Percentiles rank a stretch among this genome's conserved stretches.
These are phyloP conservation scores for Trachymyrmex septentrionalis DNA, from an alignment of 1,140 invertebrate genomes.

Conservation along the genomic window DNA sequence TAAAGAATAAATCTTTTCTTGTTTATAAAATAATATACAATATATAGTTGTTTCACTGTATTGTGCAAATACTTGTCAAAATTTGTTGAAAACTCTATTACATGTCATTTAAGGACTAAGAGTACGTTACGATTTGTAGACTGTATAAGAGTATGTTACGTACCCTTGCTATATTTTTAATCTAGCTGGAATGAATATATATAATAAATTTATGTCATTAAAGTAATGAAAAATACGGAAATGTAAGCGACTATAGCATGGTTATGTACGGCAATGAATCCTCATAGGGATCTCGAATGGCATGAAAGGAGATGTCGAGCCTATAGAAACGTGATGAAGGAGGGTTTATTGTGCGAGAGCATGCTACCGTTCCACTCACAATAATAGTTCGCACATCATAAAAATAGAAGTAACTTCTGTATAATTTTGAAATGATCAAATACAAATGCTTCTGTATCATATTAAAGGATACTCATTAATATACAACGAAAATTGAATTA, in stretches of 20 bases:
- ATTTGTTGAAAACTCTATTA: too few species aligned
- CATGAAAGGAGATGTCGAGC: slow-evolving; percentile 64
- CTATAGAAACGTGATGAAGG: slow-evolving; percentile 67
- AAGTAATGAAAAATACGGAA: slow-evolving; percentile 51
- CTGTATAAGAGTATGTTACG: too few species aligned
- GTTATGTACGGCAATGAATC: slow-evolving; percentile 58
- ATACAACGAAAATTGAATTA: not conserved
- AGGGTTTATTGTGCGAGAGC: slow-evolving; percentile 32
- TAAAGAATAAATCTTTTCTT: too few species aligned
- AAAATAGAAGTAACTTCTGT: slow-evolving; percentile 61
- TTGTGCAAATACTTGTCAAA: too few species aligned
- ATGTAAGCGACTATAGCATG: slow-evolving; percentile 66
- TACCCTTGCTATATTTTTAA: too few species aligned
- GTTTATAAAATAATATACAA: too few species aligned
- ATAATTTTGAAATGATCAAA: slow-evolving; percentile 15
- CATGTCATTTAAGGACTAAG: too few species aligned
- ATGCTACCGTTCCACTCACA: slow-evolving; percentile 42
- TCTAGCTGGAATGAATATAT: too few species aligned
- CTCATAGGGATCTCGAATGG: slow-evolving; percentile 39
- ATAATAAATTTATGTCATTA: too few species aligned
- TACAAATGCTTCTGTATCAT: not conserved
- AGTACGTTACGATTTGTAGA: too few species aligned
- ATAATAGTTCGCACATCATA: slow-evolving; percentile 5
- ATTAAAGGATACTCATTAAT: not conserved
- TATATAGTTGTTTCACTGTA: too few species aligned